Conservation (phyloP, 2,797 vertebrate species). For the Poecilia wingei region DNA sequence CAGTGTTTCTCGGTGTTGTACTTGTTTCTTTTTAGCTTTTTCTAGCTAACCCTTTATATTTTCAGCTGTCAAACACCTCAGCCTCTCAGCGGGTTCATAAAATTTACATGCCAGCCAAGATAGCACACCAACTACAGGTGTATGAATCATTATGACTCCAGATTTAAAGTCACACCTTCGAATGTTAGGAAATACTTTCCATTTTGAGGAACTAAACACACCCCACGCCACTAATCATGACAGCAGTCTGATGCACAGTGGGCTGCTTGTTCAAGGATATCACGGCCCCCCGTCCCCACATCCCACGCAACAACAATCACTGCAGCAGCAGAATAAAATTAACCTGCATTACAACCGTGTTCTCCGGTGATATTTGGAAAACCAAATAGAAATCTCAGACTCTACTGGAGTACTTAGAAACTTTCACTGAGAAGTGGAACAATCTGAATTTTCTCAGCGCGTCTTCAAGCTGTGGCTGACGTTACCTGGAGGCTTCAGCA, state of each 20-base stretch:
- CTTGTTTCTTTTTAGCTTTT: neutral
- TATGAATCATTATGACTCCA: neutral
- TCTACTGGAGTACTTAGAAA: neutral
- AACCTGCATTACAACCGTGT: neutral
- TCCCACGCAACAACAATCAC: neutral
- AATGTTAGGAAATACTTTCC: neutral
- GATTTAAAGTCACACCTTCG: neutral
- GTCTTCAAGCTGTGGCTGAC: neutral
- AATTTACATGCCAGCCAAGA: neutral
- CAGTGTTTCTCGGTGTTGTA: neutral
- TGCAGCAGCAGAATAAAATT: neutral
- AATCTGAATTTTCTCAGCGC: neutral
- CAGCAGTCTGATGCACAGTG: conserved; percentile 1
- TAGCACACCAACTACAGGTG: neutral
- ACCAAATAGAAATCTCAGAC: neutral
- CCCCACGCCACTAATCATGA: neutral
- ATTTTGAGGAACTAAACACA: neutral
- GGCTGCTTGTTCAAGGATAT: neutral
- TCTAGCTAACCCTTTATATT: neutral
- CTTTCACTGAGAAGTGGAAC: neutral
- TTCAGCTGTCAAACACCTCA: neutral
- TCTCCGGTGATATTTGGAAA: neutral
- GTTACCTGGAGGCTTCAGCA: neutral
- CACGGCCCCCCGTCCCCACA: neutral
- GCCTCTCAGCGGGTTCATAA: neutral